A percentile compares a stretch with the other conserved stretches of the same genome.
phyloP scores from a whole-genome alignment of 2,113 vertebrate species.

The Gobius niger region DNA sequence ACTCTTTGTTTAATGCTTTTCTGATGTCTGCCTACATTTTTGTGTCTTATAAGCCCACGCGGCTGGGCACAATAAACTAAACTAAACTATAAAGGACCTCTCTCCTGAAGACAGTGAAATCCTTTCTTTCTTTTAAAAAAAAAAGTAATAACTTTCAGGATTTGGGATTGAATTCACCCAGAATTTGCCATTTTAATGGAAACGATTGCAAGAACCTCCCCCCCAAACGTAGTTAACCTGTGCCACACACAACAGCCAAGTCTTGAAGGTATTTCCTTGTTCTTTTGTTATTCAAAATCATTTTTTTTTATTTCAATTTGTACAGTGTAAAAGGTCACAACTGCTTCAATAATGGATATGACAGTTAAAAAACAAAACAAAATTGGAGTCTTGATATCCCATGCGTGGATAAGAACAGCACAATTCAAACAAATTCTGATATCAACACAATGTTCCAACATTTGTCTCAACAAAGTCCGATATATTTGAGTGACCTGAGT shows the following conservation, averaged over 20 bases:
- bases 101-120: too few relatives aligned
- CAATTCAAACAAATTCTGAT: not conserved
- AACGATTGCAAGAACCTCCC: too few relatives aligned
- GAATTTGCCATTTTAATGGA: too few relatives aligned
- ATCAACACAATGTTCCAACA: not conserved
- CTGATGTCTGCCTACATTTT: too few relatives aligned
- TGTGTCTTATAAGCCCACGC: too few relatives aligned
- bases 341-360: slow-evolving; percentile 38
- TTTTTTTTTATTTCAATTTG: slow-evolving; percentile 45
- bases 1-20: too few relatives aligned
- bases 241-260: not conserved
- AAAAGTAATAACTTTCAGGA: too few relatives aligned
- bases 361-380: slow-evolving; percentile 37
- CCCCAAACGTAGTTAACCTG: too few relatives aligned
- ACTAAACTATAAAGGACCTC: too few relatives aligned
- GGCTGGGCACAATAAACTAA: too few relatives aligned
- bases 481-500: not conserved
- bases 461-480: not conserved
- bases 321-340: slow-evolving; percentile 78
- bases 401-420: slow-evolving; percentile 25
- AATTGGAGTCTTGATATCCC: slow-evolving; percentile 37
- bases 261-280: not conserved
- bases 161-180: not conserved
- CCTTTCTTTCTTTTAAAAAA: too few relatives aligned
- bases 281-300: slow-evolving; percentile 75